Evolutionary conservation across 2,888 invertebrate genomes (phyloP), one percentile per base, ranked within the genome.

Genomic region (Latheticus oryzae): DNA sequence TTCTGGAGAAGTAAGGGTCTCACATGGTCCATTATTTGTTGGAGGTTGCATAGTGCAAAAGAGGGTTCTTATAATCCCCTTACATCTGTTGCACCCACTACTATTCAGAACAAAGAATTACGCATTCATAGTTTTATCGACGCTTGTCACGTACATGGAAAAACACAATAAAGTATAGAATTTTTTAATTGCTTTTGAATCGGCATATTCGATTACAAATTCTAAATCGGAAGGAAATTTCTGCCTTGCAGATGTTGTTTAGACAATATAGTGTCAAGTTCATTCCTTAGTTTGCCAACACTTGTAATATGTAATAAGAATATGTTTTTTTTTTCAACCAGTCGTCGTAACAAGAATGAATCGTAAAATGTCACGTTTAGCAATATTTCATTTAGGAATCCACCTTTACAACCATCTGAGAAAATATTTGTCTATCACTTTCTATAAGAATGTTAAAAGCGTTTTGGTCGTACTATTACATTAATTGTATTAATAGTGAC

Each of bases 71-170:
- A 28, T 13, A n/a, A 19, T 45, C 43, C 45, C 45, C 45, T 42
- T 13, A 30, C 30, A 45, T 45, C 32, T 32, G 32, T 32, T 45
- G 19, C 45, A 45, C 32, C 45, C 45, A 13, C 45, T 15, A n/a
- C 9, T 5, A 4, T 9, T 11, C 35, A 13, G 33, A 15, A 8
- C 19, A n/a, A 4, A 7, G 13, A 19, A 37, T 37, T 32, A 4
- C 8, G 12, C 12, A 12, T 11, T 32, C 12, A 12, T 32, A 32
- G 9, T 32, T 32, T 32, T 9, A 15, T 7, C 9, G 12, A 8
- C 28, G n/a, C n/a, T n/a, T n/a, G n/a, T n/a, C n/a, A n/a, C n/a
- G n/a, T n/a, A n/a, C n/a, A n/a, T n/a, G n/a, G n/a, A n/a, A n/a
- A n/a, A n/a, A n/a, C n/a, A n/a, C n/a, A n/a, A n/a, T n/a, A n/a